phyloP scores from a whole-genome alignment of 2,113 vertebrate species.

The Hucho hucho region DNA sequence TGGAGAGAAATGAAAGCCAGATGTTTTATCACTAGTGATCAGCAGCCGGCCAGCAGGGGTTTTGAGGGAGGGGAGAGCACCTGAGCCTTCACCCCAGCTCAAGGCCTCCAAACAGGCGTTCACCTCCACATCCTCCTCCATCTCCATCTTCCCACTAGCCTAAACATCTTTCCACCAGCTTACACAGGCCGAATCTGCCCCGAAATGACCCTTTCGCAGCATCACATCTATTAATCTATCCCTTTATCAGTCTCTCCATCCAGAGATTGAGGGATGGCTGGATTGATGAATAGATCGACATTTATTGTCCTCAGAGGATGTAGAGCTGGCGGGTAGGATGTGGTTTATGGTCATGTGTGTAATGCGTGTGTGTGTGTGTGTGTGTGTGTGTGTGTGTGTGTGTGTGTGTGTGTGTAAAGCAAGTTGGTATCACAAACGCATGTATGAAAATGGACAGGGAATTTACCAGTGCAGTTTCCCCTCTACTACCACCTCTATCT shows the following conservation, averaged over 20 bases:
- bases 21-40: too few relatives aligned
- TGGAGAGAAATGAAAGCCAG: too few relatives aligned
- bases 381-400: not conserved
- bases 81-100: not conserved
- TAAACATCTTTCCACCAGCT: not conserved
- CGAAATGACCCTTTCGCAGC: too few relatives aligned
- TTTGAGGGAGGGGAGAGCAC: conserved; percentile 24
- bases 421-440: too few relatives aligned
- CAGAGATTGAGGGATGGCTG: too few relatives aligned
- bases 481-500: too few relatives aligned
- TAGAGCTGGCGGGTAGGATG: not conserved
- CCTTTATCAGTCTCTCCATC: too few relatives aligned
- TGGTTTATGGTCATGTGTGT: not conserved
- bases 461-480: too few relatives aligned
- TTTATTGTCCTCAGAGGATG: not conserved
- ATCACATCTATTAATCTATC: too few relatives aligned
- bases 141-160: not conserved
- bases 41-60: conserved; percentile 16
- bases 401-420: not conserved
- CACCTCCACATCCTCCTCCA: too few relatives aligned
- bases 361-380: not conserved
- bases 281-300: not conserved
- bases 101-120: not conserved
- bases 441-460: too few relatives aligned
- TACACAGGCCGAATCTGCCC: too few relatives aligned